A percentile compares a stretch with the other conserved stretches of the same genome.
Evolutionary conservation across 2,113 vertebrate species (phyloP).

Genomic region (Chauna torquata): DNA sequence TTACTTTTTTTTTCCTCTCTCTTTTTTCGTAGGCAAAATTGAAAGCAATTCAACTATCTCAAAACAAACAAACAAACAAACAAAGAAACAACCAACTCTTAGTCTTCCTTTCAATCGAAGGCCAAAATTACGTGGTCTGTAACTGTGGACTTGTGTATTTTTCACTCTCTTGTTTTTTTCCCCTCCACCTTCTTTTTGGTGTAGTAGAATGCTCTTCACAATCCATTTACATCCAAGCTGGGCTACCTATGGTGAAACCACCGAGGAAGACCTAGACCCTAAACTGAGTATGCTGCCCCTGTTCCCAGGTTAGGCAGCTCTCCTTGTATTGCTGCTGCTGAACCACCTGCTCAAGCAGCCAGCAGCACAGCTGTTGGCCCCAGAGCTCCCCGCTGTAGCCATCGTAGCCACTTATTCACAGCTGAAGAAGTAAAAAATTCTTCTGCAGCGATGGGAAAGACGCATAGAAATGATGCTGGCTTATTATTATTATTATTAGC

Average conservation of each 20-base stretch:
- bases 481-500: not conserved
- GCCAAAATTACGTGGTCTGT: not conserved
- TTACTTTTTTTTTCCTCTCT: not conserved
- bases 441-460: not conserved
- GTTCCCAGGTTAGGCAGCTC: not conserved
- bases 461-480: not conserved
- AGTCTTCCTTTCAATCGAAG: not conserved
- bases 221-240: not conserved
- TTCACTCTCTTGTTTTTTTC: not conserved
- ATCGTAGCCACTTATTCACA: not conserved
- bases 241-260: not conserved
- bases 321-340: not conserved
- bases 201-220: not conserved
- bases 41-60: not conserved
- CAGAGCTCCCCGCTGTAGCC: not conserved
- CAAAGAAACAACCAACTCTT: not conserved
- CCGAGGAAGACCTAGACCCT: not conserved
- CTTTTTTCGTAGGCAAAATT: not conserved
- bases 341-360: not conserved
- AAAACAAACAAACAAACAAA: not conserved
- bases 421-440: not conserved
- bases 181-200: not conserved
- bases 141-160: not conserved
- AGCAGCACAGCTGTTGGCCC: fast-evolving
- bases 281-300: not conserved